phyloP scores from a whole-genome alignment of 2,113 vertebrate species.

The Nesogale talazaci region DNA sequence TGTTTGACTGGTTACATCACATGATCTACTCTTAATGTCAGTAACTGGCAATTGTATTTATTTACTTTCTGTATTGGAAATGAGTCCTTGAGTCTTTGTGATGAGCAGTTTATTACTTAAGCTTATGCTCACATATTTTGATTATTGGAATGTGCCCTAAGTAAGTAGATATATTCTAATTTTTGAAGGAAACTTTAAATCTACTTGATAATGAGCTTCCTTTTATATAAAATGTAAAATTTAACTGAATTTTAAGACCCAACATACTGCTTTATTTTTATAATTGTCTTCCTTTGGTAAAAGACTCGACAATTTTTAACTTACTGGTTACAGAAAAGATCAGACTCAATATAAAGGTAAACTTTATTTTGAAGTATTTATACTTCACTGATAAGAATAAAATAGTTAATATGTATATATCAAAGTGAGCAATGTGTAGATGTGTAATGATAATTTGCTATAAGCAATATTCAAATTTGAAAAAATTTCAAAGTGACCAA shows the following conservation, averaged over 20 bases:
- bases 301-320: constrained; percentile 22
- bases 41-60: not conserved
- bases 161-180: constrained; percentile 30
- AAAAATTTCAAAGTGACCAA: no score
- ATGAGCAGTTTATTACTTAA: constrained; percentile 43
- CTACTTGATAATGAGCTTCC: not conserved
- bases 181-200: constrained; percentile 35
- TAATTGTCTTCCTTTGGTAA: constrained; percentile 43
- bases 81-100: not conserved
- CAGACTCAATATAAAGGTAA: constrained; percentile 22
- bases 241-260: constrained; percentile 29
- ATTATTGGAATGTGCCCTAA: not conserved
- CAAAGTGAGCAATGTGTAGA: no score
- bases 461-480: no score
- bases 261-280: not conserved
- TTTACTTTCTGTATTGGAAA: not conserved
- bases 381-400: not conserved
- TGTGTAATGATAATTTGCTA: no score
- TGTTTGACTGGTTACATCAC: not conserved
- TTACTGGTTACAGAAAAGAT: constrained; percentile 4
- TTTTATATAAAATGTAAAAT: not conserved
- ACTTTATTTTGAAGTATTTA: not conserved
- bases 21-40: not conserved
- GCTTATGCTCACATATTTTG: constrained; percentile 7
- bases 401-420: no score